A percentile compares a stretch with the other conserved stretches of the same genome.
Conservation (phyloP, 1,140 invertebrate genomes). For the Goniozus legneri region DNA sequence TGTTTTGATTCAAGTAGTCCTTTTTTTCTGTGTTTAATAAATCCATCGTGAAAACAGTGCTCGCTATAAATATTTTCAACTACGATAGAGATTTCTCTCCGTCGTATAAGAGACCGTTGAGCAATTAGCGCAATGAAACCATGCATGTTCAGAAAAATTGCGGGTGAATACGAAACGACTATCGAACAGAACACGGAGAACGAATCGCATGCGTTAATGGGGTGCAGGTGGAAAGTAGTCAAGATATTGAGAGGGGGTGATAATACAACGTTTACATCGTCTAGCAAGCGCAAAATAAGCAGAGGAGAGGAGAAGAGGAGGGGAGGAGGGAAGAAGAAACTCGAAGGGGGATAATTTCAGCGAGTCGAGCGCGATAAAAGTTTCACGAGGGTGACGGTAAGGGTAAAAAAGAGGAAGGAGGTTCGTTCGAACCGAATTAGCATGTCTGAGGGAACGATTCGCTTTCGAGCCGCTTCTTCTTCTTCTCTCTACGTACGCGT, state of each 20-base stretch:
- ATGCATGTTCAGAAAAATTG: too few species aligned
- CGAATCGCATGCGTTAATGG: too few species aligned
- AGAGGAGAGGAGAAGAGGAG: not conserved
- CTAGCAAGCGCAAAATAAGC: not conserved
- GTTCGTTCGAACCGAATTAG: conserved; percentile 29
- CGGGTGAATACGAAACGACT: conserved; percentile 2
- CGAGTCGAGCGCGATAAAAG: conserved; percentile 32
- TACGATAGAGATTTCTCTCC: too few species aligned
- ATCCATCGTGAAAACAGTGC: too few species aligned
- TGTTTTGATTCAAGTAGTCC: too few species aligned
- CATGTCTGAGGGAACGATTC: conserved; percentile 47
- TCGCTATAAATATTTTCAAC: too few species aligned
- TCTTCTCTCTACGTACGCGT: too few species aligned
- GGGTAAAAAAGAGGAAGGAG: not conserved
- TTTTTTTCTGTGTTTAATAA: conserved; percentile 2
- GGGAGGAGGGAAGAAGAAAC: not conserved
- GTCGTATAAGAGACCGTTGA: too few species aligned
- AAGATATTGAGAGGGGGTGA: not conserved
- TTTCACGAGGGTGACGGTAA: conserved; percentile 23
- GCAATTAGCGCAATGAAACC: too few species aligned
- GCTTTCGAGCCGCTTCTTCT: too few species aligned
- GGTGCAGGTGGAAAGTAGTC: not conserved
- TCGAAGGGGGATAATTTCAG: conserved; percentile 25
- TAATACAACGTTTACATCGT: too few species aligned
- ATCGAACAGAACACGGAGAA: too few species aligned